Evolutionary conservation across 2,888 invertebrate genomes (phyloP), one percentile per base, ranked within the genome.

Genomic region (Arctia plantaginis): DNA sequence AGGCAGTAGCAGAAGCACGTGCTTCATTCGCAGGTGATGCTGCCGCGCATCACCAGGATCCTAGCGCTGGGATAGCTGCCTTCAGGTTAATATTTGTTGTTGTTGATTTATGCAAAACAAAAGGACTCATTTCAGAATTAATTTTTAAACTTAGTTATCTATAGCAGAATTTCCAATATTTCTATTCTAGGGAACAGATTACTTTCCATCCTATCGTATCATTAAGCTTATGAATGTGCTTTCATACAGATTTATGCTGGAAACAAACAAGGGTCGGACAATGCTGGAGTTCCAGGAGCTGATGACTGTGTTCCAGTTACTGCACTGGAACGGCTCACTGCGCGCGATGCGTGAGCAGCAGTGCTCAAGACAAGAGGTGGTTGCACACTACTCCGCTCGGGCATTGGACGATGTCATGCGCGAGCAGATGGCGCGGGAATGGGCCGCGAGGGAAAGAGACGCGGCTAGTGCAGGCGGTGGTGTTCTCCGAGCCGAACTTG

Each of bases 311-410:
- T 99, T 99, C 94, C 99, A 99, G 94, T 96, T 99, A 83, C 96
- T 99, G 72, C 99, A 99, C 94, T 99, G 99, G 99, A 99, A 99
- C 92, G 99, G 99, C n/a, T 98, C 98, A 83, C 94, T 99, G 86
- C 98, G 99, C 86, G 99, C 99, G 66, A 99, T 99, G 99, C 96
- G 99, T 68, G 99, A 99, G 93, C 96, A 99, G 66, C 99, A 99
- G 92, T 99, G 99, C 93, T 99, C 99, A 78, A 96, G 99, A 84
- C 99, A 99, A 91, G 99, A 99, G 92, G 92, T 94, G 64, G 98
- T 99, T 33, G 98, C 98, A 68, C 99, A 99, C 93, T 99, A 99
- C 93, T 98, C 98, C 35, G 98, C 99, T 92, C 97, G 99, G 39
- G 98, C 98, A 64, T 96, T 99, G 41, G 99, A 99, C 89, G 99